Base-by-base conservation (phyloP, 2,888 invertebrate species). In the Bombyx huttoni region DNA sequence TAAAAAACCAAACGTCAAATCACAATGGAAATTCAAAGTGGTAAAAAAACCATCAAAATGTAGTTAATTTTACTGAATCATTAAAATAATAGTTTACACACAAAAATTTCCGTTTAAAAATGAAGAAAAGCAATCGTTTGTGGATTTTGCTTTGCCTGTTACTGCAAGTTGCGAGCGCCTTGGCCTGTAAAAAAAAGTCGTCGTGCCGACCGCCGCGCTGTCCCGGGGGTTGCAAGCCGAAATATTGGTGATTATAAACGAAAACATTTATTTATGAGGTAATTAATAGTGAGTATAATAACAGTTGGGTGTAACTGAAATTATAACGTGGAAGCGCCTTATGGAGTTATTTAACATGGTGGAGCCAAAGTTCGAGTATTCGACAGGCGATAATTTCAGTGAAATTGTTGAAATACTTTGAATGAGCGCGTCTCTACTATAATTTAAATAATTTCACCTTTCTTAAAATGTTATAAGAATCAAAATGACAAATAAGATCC, bases 211-310 rank as follows among this genome's bases (percentile, higher is more conserved):
- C 87, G 14, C 86, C 87, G 52, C 81, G 82, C 60, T 87, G 87
- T 57, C 86, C 87, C 34, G 87, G 87, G 51, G 87, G 87, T 56
- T 87, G 87, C 71, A 83, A 75, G 63, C 87, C 87, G 52, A 78
- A 74, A 58, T 84, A 83, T 66, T 85, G 82, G 82, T 85, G 71
- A 78, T 8, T 52, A 35, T 47, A 14, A 48, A 13, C 49, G 33
- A 51, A 49, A 52, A 45, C n/a, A 10, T 55, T 40, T 10, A 10
- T 47, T 24, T 47, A 24, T 7, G 24, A 47, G 13, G 8, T 47
- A 13, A 9, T 46, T 9, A 13, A 40, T 40, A 40, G 40, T 40
- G 40, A 40, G 40, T 40, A 40, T 12, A 40, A 9, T 24, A 47
- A 13, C 10, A 10, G 47, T n/a, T 13, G 47, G 13, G 1, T n/a